Conservation (phyloP, 1,140 invertebrate genomes). For the Cotesia glomerata region DNA sequence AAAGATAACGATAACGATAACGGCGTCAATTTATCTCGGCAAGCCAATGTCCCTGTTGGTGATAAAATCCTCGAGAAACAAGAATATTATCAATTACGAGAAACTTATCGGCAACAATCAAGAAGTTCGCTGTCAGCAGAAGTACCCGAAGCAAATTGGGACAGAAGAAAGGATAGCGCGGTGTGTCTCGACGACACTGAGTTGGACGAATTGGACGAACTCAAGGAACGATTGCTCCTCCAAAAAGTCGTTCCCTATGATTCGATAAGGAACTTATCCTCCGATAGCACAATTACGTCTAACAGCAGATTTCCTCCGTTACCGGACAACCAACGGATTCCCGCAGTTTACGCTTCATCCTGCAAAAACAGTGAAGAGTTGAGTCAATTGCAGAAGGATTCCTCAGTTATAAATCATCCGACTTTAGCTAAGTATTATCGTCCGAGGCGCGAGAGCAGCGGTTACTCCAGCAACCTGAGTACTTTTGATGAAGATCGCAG, state of each 20-base stretch:
- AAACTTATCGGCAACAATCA: background rate
- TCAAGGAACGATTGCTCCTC: conserved; percentile 20
- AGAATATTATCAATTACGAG: background rate
- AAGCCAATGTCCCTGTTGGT: background rate
- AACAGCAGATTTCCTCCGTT: background rate
- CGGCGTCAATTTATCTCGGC: background rate
- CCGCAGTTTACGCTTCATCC: background rate
- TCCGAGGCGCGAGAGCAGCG: conserved; percentile 52
- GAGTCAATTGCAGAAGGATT: background rate
- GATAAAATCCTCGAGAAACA: background rate
- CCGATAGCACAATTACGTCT: no score
- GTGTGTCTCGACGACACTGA: conserved; percentile 43
- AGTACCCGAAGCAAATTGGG: background rate
- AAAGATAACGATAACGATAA: background rate
- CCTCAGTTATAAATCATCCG: background rate
- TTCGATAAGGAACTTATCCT: background rate
- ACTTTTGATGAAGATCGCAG: conserved; percentile 54
- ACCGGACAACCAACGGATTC: background rate
- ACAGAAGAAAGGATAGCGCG: conserved; percentile 21
- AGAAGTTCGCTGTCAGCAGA: background rate
- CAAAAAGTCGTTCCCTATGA: background rate
- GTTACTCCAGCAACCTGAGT: conserved; percentile 50
- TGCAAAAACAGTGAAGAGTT: background rate
- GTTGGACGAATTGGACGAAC: conserved; percentile 29
- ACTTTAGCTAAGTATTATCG: conserved; percentile 17